A percentile compares a stretch with the other conserved stretches of the same genome.
phyloP scores from a whole-genome alignment of 2,113 vertebrate genomes.

The Lepus timidus region DNA sequence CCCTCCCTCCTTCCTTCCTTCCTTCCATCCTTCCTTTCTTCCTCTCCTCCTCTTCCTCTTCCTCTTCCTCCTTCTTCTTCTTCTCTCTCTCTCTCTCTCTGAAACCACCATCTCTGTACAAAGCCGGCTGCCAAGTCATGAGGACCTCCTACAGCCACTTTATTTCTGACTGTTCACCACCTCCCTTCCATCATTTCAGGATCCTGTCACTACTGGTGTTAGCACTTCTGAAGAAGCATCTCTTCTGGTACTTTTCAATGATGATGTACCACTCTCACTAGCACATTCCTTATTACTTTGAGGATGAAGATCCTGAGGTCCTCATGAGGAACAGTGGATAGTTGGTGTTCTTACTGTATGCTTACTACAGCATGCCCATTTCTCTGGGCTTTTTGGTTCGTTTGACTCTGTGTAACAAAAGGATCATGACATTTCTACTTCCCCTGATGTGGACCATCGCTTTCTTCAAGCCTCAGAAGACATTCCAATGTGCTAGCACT shows the following conservation, averaged over 20 bases:
- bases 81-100: not conserved
- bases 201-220: not conserved
- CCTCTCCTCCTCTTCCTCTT: too few relatives aligned
- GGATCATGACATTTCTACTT: not conserved
- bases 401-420: not conserved
- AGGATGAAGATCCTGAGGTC: not conserved
- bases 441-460: not conserved
- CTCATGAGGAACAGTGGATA: not conserved
- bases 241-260: not conserved
- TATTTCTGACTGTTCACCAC: not conserved
- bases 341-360: not conserved
- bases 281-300: not conserved
- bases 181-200: not conserved
- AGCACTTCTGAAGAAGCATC: not conserved
- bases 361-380: not conserved
- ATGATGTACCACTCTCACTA: not conserved
- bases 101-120: not conserved
- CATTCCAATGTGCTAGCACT: accelerated
- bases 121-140: not conserved
- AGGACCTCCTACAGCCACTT: not conserved
- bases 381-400: not conserved
- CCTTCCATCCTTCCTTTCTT: too few relatives aligned
- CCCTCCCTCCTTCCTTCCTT: not conserved
- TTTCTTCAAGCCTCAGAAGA: not conserved
- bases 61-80: too few relatives aligned